A percentile compares a stretch with the other conserved stretches of the same genome.
Conservation (phyloP, 2,113 vertebrate species). For the Asarcornis scutulata region DNA sequence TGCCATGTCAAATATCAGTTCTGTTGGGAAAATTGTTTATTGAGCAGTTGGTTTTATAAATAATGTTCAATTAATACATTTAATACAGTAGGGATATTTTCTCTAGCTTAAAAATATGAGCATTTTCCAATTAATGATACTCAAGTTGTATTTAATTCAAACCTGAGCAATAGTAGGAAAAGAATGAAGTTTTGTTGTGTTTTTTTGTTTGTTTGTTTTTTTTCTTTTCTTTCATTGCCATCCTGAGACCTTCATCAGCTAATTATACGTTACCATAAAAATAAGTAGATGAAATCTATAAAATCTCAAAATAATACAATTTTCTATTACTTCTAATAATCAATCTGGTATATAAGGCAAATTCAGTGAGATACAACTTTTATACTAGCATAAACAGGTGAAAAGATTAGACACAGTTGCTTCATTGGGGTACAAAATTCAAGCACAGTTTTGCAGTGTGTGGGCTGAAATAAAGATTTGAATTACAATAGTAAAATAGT, state of each 20-base stretch:
- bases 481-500: neutral
- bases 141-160: conserved; percentile 19
- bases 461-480: neutral
- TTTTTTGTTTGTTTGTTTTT: fast-evolving
- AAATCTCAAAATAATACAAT: neutral
- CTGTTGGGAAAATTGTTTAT: conserved; percentile 17
- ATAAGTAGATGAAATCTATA: neutral
- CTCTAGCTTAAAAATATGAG: neutral
- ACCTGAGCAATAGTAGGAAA: neutral
- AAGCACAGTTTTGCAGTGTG: neutral
- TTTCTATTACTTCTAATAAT: neutral
- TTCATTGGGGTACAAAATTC: conserved; percentile 56
- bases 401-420: conserved; percentile 29
- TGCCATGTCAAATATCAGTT: conserved; percentile 9
- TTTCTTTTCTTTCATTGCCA: neutral
- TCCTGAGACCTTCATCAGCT: conserved; percentile 37
- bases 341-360: conserved; percentile 41
- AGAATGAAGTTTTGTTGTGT: neutral
- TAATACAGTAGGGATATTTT: neutral
- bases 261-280: conserved; percentile 1
- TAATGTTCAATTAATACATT: neutral
- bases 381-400: conserved; percentile 44
- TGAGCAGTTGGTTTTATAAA: conserved; percentile 5
- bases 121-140: neutral
- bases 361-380: neutral